These are phyloP conservation scores for Polyommatus iphigenia DNA, from an alignment of 2,888 invertebrate species.

Conservation along the genomic window DNA sequence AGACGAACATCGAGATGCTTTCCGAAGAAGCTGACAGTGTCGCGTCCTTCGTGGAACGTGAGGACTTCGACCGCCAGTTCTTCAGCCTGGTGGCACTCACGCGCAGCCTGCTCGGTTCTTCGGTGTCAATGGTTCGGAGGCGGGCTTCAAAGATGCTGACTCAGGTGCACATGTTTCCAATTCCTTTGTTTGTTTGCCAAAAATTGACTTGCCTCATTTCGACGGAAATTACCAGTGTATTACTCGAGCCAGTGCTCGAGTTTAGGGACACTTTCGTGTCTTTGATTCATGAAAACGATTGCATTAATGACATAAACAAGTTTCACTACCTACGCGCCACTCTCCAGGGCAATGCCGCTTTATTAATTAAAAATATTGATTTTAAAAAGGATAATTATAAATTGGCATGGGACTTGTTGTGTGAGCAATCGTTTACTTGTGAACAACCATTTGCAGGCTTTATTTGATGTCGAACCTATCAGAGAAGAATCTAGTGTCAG, in stretches of 20 bases:
- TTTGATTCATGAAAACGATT: neutral
- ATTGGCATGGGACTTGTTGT: no score
- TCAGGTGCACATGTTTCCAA: slow-evolving; percentile 21
- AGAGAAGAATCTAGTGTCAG: no score
- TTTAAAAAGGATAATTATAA: neutral
- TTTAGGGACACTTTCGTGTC: slow-evolving; percentile 30
- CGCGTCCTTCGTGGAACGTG: no score
- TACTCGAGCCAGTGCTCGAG: slow-evolving; percentile 29
- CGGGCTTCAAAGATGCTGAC: slow-evolving; percentile 10
- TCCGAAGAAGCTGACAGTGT: no score
- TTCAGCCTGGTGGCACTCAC: no score
- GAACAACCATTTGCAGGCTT: no score
- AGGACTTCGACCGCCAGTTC: no score
- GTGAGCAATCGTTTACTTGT: neutral
- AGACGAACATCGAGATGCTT: no score
- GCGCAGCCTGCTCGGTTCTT: no score
- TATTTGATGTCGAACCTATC: no score
- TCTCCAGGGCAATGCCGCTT: neutral
- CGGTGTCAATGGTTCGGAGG: neutral
- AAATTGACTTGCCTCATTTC: slow-evolving; percentile 35
- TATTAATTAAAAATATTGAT: neutral
- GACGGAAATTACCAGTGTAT: slow-evolving; percentile 34
- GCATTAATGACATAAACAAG: neutral
- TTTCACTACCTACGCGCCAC: neutral
- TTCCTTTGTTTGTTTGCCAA: slow-evolving; percentile 35